Base-by-base conservation (phyloP, 2,113 vertebrate genomes). In the Scartelaos histophorus region DNA sequence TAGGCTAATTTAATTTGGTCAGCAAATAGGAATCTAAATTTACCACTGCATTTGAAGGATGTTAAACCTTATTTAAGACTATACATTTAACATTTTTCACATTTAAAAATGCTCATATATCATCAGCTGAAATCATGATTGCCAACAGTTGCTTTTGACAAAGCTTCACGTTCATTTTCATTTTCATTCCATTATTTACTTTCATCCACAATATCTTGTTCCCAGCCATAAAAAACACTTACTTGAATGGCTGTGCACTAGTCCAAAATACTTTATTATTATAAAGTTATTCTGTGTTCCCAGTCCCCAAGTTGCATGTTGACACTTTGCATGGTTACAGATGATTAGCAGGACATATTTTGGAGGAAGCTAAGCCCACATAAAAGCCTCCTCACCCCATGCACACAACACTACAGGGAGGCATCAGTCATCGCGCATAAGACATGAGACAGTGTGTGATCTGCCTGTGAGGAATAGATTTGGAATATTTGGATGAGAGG, bases 401-500 rank as follows among this genome's bases (percentile, higher is more conserved):
- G 75, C 77, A 69, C 67, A 54, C 83, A 78, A 68, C 47, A 73
- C 81, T 80, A 78, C 49, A 21, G 76, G 74, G 84, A 80, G 61
- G 61, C 2, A 82, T 67, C 74, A 81, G 77, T 85, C 82, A 75
- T 64, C 79, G 70, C 54, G 72, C 78, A 70, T 67, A 7, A 43
- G 79, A 70, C 60, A 82, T 70, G 81, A 76, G 81, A 74, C 81
- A 80, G 73, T 29, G 0, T 79, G 76, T 25, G 38, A 76, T 76
- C 69, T 62, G 71, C 65, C 69, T 73, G 54, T 70, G 84, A 81
- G 71, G 79, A 85, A 83, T 78, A 78, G 71, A 82, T 86, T 88
- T 85, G 74, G 79, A 82, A 83, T 82, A 81, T 87, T 90, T 84
- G 83, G 74, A 85, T 86, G 72, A 78, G 75, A 73, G 22, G 81